phyloP scores from a whole-genome alignment of 53 echinoderm and acorn worm species.

The Apostichopus leukothele region DNA sequence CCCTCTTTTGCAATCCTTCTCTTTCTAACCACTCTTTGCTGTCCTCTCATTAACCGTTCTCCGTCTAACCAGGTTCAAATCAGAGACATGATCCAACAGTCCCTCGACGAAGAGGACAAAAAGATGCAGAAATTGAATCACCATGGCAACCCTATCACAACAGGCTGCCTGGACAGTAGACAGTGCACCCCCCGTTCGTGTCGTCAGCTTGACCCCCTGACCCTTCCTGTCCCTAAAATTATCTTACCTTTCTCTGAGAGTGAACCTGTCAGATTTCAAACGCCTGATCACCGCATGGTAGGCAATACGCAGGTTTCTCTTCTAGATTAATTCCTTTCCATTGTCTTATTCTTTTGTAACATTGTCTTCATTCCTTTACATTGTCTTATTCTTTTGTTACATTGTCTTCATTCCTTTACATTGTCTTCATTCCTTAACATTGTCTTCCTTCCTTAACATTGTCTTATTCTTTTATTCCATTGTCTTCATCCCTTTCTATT shows the following conservation, averaged over 20 bases:
- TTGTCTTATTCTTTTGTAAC: background rate
- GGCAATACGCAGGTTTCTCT: background rate
- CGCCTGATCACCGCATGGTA: conserved; percentile 94
- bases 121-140: conserved; percentile 52
- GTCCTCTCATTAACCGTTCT: background rate
- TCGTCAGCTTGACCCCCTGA: conserved; percentile 69
- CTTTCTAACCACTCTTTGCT: background rate
- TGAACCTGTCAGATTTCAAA: conserved; percentile 83
- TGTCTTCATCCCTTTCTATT: no score
- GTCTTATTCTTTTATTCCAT: no score
- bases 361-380: no score
- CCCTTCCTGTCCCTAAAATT: conserved; percentile 88
- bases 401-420: no score
- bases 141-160: conserved; percentile 46
- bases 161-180: conserved; percentile 6
- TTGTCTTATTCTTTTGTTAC: no score
- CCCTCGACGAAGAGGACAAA: conserved; percentile 49
- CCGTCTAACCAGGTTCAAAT: conserved; percentile 63
- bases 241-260: conserved; percentile 91
- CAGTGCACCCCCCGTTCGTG: background rate
- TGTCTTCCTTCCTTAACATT: no score
- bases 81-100: conserved; percentile 62
- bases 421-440: no score
- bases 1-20: background rate
- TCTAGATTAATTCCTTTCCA: background rate